A percentile compares a stretch with the other conserved stretches of the same genome.
These are phyloP conservation scores for Portunus trituberculatus DNA, from an alignment of 1,140 invertebrate species.

Conservation along the genomic window DNA sequence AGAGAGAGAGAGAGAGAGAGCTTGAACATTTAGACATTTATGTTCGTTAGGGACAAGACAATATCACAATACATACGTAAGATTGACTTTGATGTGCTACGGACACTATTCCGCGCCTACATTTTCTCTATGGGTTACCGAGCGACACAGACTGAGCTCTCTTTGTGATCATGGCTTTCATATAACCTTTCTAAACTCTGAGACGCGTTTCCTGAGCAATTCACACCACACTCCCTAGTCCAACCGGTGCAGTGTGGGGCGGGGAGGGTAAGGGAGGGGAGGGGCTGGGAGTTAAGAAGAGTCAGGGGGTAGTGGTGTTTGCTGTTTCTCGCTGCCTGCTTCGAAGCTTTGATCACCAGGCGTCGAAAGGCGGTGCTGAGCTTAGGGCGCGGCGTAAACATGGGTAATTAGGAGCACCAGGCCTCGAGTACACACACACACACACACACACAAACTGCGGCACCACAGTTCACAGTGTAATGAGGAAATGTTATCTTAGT, in stretches of 20 bases:
- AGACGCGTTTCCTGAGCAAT: background rate
- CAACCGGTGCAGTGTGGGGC: background rate
- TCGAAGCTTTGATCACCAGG: background rate
- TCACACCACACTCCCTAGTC: background rate
- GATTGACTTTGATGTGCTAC: too few species aligned
- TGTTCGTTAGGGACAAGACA: too few species aligned
- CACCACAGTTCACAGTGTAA: too few species aligned
- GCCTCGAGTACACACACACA: background rate
- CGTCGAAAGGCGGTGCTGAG: background rate
- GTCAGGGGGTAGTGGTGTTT: background rate
- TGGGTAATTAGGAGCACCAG: background rate
- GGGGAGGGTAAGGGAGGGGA: background rate
- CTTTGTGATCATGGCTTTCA: too few species aligned
- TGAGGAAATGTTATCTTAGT: too few species aligned
- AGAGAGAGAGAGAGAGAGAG: too few species aligned
- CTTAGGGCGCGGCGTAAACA: background rate
- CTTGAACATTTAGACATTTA: too few species aligned
- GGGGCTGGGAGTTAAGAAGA: background rate
- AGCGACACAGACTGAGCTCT: too few species aligned
- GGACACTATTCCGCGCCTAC: too few species aligned
- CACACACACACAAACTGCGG: background rate
- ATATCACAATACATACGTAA: too few species aligned
- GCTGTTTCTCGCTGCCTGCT: background rate
- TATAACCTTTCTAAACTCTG: too few species aligned
- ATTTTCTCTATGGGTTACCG: too few species aligned